Base-by-base conservation (phyloP, 2,113 vertebrate species). In the Patagioenas fasciata region DNA sequence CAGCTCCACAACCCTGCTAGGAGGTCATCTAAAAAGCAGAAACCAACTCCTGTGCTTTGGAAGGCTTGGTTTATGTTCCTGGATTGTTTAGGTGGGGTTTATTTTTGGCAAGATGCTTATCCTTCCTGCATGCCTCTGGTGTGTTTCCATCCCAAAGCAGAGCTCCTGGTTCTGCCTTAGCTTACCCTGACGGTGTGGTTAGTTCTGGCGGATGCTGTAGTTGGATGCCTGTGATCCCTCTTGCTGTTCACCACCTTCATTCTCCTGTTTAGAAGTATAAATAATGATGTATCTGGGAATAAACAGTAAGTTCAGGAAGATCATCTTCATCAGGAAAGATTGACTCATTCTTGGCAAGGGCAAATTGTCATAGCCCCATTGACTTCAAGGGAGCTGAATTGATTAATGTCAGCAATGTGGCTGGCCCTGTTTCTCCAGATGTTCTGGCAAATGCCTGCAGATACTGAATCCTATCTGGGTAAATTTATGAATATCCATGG, bases 361-460 rank as follows among this genome's bases (percentile, higher is more conserved):
- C 64, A 51, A n/a, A 42, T 28, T 94, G 80, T 85, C 88, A 80
- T 54, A 42, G 77, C 48, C 3, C 0, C 6, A 32, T n/a, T 89
- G 83, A 58, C 80, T 95, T 89, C 83, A 71, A 86, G 73, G 72
- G 53, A 87, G 69, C 18, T 66, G 57, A 32, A 57, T 4, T 83
- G 90, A 92, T 91, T 83, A 64, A 92, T 34, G 29, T 60, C 32
- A 81, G 65, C 42, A 60, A 88, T 54, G 81, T 42, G 77, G 61
- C 48, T 96, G 73, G 80, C 86, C 72, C 83, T 81, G 80, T 83
- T 92, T 31, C 83, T 95, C 77, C 95, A 95, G 83, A 86, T 89
- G 84, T 82, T 85, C 84, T 82, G 74, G 17, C 34, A 42, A 66
- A 77, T 47, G 70, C 74, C 80, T 89, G 79, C 17, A 72, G 87